phyloP scores from a whole-genome alignment of 2,797 vertebrate species.

The Lycodopsis pacificus region DNA sequence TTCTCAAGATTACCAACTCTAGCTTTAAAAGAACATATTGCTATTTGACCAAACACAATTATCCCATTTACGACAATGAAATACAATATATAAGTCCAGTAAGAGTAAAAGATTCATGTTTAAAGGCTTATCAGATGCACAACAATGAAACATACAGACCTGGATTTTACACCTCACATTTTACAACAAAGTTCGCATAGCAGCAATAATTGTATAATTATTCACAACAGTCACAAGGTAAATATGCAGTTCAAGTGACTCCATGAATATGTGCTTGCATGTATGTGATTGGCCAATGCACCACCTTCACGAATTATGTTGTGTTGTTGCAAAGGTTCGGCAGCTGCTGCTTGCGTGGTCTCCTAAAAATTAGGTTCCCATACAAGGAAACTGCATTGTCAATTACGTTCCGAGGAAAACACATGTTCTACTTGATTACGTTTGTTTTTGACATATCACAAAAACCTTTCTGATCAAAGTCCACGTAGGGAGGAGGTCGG shows the following conservation, averaged over 20 bases:
- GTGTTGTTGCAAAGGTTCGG: neutral
- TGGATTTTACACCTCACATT: neutral
- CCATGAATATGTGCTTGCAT: neutral
- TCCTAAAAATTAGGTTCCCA: neutral
- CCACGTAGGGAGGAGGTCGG: no score
- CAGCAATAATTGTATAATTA: neutral
- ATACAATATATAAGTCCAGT: neutral
- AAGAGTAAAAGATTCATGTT: neutral
- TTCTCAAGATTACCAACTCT: no score
- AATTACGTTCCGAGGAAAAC: no score
- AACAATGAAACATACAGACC: neutral
- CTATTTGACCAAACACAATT: constrained; percentile 5
- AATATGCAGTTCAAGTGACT: neutral
- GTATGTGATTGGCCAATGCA: neutral
- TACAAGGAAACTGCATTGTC: no score
- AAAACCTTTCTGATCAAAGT: no score
- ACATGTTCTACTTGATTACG: no score
- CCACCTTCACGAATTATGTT: neutral
- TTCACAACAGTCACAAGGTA: neutral
- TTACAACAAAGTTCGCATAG: neutral
- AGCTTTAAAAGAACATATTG: neutral
- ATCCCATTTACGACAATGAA: neutral
- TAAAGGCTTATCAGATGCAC: neutral
- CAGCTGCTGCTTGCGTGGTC: neutral
- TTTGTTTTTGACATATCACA: no score